Evolutionary conservation across 2,113 vertebrate genomes (phyloP).

Genomic region (Herpetotheres cachinnans): DNA sequence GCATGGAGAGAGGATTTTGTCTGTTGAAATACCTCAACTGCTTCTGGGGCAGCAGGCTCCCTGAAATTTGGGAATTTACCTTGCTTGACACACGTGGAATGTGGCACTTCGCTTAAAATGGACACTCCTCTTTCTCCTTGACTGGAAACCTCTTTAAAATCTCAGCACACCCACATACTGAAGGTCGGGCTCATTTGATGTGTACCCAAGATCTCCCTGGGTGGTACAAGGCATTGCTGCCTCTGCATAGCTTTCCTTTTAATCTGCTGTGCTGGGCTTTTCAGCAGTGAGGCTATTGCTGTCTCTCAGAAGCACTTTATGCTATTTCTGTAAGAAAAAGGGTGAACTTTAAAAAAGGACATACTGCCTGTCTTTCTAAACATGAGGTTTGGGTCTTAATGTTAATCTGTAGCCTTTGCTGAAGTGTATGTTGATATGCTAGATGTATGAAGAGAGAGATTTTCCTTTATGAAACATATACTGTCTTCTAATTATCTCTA

Average conservation of each 20-base stretch:
- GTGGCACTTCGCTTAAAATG: not conserved
- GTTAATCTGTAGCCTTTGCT: not conserved
- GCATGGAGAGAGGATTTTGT: not conserved
- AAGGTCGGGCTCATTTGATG: not conserved
- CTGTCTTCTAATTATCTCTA: not conserved
- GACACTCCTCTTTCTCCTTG: not conserved
- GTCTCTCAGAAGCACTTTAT: not conserved
- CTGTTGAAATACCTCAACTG: not conserved
- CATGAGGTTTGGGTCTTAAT: not conserved
- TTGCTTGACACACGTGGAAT: not conserved
- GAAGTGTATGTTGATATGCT: not conserved
- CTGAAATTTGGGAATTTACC: not conserved
- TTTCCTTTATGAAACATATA: not conserved
- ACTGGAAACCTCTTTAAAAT: not conserved
- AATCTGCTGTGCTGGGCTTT: not conserved
- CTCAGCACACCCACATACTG: not conserved
- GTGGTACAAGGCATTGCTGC: not conserved
- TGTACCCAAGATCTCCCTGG: not conserved
- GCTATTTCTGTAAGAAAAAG: not conserved
- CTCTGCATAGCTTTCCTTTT: not conserved
- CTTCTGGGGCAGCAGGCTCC: not conserved
- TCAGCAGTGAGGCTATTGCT: not conserved
- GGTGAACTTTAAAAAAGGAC: not conserved
- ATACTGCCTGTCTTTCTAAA: conserved; percentile 13
- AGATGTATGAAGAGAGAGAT: not conserved